Evolutionary conservation across 2,113 vertebrate species (phyloP), one percentile per base, ranked within the genome.

Genomic region (Cyanoliseus patagonus): DNA sequence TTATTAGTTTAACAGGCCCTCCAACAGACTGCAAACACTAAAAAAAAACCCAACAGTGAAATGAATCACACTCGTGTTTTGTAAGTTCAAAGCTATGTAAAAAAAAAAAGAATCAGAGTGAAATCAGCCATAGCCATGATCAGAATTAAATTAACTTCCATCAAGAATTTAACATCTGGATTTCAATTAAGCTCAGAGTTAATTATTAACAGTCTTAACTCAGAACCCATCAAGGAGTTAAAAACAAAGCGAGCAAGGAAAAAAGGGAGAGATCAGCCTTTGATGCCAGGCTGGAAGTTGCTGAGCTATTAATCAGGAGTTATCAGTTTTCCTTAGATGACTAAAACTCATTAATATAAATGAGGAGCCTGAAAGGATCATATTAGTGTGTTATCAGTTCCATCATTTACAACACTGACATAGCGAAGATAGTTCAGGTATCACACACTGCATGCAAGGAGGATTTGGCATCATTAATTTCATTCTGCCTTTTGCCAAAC

Each of bases 291-390:
- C 79, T 92, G 83, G 85, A 94, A 95, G 96, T 97, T 96, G 92
- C 93, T 73, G 82, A 59, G 94, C 96, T 97, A 98, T 98, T 98
- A 97, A 98, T 98, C 98, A 98, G 95, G 76, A 76, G 97, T 95
- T 98, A 98, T 97, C 96, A 86, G 97, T 91, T 95, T 91, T 92
- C 94, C 96, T 95, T 93, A 96, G 92, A 94, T 91, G 94, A 96
- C 95, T 94, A 91, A 97, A 97, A 96, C 97, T 97, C 97, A 98
- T 98, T 98, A 98, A 98, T 97, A 98, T 59, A 97, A 97, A 98
- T 83, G 91, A 98, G 97, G 69, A 96, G 95, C 84, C 96, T 97
- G 95, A 97, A 97, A 97, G 93, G 95, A 93, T 74, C 92, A 83
- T 92, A 98, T 98, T 98, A 97, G 91, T 53, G 80, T 57, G 93